These are phyloP conservation scores for Cyclophora punctaria DNA, from an alignment of 2,888 invertebrate genomes.

Conservation along the genomic window DNA sequence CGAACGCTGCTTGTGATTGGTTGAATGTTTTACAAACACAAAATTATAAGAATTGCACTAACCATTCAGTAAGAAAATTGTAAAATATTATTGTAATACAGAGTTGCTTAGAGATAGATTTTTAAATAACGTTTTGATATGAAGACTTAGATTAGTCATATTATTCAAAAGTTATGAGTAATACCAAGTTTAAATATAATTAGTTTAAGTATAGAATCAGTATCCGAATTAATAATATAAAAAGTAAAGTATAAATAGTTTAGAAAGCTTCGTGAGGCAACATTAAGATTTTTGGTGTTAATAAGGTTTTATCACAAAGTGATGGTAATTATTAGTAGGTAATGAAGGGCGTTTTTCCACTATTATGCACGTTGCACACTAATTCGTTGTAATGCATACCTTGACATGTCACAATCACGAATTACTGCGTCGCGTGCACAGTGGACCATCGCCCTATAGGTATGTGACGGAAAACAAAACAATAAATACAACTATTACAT, in stretches of 20 bases:
- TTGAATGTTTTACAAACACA: too few species aligned
- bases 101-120: background rate
- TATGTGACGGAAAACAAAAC: constrained; percentile 9
- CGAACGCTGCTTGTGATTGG: too few species aligned
- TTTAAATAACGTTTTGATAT: background rate
- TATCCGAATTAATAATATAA: background rate
- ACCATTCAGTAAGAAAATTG: too few species aligned
- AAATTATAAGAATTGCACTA: too few species aligned
- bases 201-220: constrained; percentile 1
- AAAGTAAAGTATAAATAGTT: constrained; percentile 6
- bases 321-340: background rate
- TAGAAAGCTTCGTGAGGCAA: constrained; percentile 13
- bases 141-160: too few species aligned
- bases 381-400: too few species aligned
- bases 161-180: too few species aligned
- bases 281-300: constrained; percentile 10
- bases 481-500: constrained; percentile 12
- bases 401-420: too few species aligned
- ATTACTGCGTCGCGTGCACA: too few species aligned
- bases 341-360: constrained; percentile 9
- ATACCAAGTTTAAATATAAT: too few species aligned
- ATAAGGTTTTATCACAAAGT: constrained; percentile 10
- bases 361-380: too few species aligned
- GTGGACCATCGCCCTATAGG: background rate
- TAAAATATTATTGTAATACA: background rate